A percentile compares a stretch with the other conserved stretches of the same genome.
These are phyloP conservation scores for Notiomystis cincta DNA, from an alignment of 2,113 vertebrate species.

Conservation along the genomic window DNA sequence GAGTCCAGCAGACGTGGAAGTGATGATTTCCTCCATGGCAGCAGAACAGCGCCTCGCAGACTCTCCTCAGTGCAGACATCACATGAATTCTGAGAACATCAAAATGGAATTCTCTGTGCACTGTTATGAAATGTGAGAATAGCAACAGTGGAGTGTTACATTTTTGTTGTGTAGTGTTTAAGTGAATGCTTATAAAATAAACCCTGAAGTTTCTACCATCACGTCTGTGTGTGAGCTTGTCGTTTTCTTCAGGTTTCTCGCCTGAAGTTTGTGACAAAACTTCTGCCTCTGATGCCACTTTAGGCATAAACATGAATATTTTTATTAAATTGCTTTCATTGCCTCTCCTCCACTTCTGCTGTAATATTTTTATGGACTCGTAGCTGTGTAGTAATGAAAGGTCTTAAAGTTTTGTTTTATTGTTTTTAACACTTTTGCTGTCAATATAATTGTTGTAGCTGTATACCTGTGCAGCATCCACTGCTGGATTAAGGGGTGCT, in stretches of 20 bases:
- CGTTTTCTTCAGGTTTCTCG: neutral
- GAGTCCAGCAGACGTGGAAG: neutral
- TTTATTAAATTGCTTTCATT: neutral
- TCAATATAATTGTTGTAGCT: neutral
- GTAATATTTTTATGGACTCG: neutral
- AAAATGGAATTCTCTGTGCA: neutral
- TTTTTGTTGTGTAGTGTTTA: conserved; percentile 43
- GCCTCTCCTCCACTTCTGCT: neutral
- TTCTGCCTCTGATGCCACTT: neutral
- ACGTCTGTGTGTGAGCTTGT: neutral
- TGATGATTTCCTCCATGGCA: neutral
- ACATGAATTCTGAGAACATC: neutral
- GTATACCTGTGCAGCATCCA: neutral
- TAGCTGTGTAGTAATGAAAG: neutral
- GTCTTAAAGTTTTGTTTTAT: neutral
- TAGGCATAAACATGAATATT: neutral
- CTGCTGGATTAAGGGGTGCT: neutral
- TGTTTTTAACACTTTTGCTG: neutral
- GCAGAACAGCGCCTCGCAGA: neutral
- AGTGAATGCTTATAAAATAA: conserved; percentile 57
- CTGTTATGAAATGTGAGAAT: conserved; percentile 43
- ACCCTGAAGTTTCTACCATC: neutral
- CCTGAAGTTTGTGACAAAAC: neutral
- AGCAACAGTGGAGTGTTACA: conserved; percentile 29
- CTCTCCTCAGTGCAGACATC: neutral